Percentiles rank a stretch among this genome's conserved stretches.
Evolutionary conservation across 2,797 vertebrate species (phyloP).

Genomic region (Heterohyrax brucei): DNA sequence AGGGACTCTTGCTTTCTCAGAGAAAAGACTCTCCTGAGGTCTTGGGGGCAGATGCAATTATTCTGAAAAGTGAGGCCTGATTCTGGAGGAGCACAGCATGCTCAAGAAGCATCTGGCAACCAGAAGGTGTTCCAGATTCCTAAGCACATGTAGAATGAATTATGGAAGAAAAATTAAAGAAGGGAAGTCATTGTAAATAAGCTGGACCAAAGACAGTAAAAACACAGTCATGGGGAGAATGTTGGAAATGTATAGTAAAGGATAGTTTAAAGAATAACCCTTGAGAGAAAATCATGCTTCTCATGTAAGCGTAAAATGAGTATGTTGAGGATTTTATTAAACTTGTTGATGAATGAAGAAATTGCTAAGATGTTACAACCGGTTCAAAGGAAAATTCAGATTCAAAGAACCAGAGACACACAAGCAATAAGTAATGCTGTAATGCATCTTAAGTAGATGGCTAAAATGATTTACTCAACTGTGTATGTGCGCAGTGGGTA

Average conservation of each 20-base stretch:
- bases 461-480: background rate
- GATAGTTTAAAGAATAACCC: background rate
- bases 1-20: background rate
- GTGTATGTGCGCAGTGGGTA: background rate
- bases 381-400: background rate
- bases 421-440: background rate
- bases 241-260: background rate
- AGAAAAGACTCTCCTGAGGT: background rate
- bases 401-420: background rate
- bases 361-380: background rate
- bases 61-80: background rate
- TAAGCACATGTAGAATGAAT: background rate
- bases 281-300: background rate
- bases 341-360: background rate
- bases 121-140: background rate
- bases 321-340: conserved; percentile 19
- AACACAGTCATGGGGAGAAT: background rate
- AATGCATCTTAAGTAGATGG: background rate
- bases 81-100: background rate
- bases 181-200: background rate
- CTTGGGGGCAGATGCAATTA: background rate
- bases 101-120: background rate
- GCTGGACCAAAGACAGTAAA: background rate
- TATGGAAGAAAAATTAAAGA: background rate
- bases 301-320: background rate